phyloP scores from a whole-genome alignment of 2,113 vertebrate genomes.

The Macaca nemestrina region DNA sequence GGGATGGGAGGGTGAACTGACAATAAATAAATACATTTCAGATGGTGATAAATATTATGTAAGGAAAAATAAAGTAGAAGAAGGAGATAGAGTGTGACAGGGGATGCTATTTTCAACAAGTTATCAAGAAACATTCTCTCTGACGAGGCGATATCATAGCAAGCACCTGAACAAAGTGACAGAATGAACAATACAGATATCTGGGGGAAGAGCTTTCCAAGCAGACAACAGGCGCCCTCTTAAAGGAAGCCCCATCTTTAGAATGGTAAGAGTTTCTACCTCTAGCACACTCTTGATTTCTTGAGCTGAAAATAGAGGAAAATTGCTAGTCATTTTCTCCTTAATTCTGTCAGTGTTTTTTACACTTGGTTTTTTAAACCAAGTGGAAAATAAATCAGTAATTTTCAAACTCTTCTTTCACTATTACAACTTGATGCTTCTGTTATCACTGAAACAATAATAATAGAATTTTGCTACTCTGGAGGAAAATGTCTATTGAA shows the following conservation, averaged over 20 bases:
- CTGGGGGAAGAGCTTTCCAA: neutral
- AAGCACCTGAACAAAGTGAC: neutral
- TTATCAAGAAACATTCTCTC: neutral
- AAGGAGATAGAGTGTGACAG: neutral
- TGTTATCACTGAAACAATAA: neutral
- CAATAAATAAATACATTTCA: neutral
- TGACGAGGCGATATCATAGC: neutral
- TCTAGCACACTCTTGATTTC: neutral
- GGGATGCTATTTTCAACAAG: neutral
- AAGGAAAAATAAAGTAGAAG: neutral
- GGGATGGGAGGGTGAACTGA: accelerated
- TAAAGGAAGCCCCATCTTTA: neutral
- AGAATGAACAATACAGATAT: neutral
- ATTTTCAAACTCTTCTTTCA: constrained; percentile 39
- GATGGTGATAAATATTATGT: neutral
- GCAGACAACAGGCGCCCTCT: neutral
- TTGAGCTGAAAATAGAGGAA: neutral
- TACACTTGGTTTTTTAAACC: neutral
- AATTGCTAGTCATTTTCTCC: neutral
- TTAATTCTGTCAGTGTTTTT: neutral
- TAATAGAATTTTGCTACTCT: constrained; percentile 7
- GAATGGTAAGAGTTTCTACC: neutral
- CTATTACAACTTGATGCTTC: neutral
- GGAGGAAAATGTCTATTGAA: neutral
- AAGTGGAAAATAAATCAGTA: constrained; percentile 21